Evolutionary conservation across 2,888 invertebrate genomes (phyloP).

Genomic region (Drosophila atripex): DNA sequence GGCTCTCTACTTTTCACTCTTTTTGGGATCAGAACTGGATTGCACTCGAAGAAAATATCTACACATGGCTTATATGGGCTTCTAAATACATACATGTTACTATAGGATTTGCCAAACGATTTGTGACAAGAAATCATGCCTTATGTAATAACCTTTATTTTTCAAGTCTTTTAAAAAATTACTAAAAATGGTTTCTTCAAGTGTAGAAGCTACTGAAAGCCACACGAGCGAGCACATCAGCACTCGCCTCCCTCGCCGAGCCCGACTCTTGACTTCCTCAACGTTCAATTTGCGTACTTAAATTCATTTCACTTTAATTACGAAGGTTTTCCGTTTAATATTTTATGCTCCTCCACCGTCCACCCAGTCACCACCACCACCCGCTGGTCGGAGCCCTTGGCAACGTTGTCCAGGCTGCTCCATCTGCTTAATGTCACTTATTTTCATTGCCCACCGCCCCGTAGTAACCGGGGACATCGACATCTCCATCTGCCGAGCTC

Average conservation of each 20-base stretch:
- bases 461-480: conserved; percentile 18
- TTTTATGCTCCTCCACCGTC: conserved; percentile 59
- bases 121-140: too few species aligned
- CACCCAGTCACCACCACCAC: not conserved
- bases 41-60: conserved; percentile 29
- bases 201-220: conserved; percentile 9
- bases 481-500: conserved; percentile 14
- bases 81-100: too few species aligned
- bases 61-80: too few species aligned
- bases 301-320: conserved; percentile 79
- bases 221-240: conserved; percentile 6
- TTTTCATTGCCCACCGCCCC: conserved; percentile 36
- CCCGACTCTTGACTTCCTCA: conserved; percentile 63
- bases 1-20: conserved; percentile 6
- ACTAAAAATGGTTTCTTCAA: not conserved
- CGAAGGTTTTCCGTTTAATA: conserved; percentile 79
- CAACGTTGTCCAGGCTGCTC: conserved; percentile 34
- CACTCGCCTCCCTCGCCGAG: conserved; percentile 36
- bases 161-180: not conserved
- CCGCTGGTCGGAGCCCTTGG: conserved; percentile 1
- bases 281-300: conserved; percentile 78
- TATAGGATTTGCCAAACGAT: too few species aligned
- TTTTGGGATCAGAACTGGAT: conserved; percentile 17
- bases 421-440: conserved; percentile 64
- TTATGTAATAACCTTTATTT: not conserved